phyloP scores from a whole-genome alignment of 2,113 vertebrate genomes.

The Narcine bancroftii region DNA sequence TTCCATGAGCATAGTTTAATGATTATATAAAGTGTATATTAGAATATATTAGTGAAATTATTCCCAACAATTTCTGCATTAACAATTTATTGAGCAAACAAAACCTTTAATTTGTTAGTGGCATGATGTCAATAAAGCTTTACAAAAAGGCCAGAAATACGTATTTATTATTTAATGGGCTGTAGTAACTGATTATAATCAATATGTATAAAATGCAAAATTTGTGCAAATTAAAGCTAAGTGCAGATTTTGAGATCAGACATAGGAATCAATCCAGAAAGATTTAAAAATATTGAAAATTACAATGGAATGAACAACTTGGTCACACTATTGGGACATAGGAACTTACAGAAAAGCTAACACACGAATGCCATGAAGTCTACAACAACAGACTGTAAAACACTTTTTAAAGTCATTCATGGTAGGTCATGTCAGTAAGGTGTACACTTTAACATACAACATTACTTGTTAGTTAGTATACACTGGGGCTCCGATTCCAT shows the following conservation, averaged over 20 bases:
- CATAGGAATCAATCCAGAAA: neutral
- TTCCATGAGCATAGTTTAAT: constrained; percentile 5
- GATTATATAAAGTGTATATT: constrained; percentile 26
- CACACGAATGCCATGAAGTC: neutral
- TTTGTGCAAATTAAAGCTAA: constrained; percentile 1
- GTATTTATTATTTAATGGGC: neutral
- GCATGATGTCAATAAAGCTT: neutral
- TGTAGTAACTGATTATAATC: neutral
- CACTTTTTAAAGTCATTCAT: neutral
- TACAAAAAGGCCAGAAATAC: neutral
- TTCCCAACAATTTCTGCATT: constrained; percentile 14
- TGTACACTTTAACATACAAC: neutral
- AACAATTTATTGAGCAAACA: constrained; percentile 6
- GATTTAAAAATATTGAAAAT: neutral
- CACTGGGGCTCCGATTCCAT: neutral
- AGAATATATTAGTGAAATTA: neutral
- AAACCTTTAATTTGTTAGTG: neutral
- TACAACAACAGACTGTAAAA: neutral
- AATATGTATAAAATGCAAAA: constrained; percentile 17
- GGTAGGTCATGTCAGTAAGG: neutral
- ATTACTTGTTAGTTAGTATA: neutral
- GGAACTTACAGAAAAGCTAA: neutral
- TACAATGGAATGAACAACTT: neutral
- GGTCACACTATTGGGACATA: neutral
- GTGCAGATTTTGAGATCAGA: constrained; percentile 5